Evolutionary conservation across 30 jellyfish, hydroid and myxozoan species (phyloP), one percentile per base, ranked within the genome.

Genomic region (Aurelia aurita complex sp. Pacific): DNA sequence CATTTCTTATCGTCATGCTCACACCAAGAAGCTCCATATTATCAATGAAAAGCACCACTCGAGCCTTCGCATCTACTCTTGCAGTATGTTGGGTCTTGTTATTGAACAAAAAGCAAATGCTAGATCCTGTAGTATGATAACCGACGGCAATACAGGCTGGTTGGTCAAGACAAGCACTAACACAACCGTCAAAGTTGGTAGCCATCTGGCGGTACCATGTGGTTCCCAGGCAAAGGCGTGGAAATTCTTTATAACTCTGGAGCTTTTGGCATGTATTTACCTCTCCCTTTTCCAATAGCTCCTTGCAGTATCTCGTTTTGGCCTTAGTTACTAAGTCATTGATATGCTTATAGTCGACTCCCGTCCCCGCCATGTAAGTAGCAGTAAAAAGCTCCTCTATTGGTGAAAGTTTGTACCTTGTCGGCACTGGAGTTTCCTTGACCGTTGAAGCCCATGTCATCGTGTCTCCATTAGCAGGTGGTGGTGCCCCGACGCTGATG

Each of bases 401-500:
- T n/a, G 77, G 64, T 5, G 74, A 80, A 86, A 87, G 50, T 50
- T 68, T 87, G 74, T 66, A 69, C 55, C 65, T 69, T 38, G 87
- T 82, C 14, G 96, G 96, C 38, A 87, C 96, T 1, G 96, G 96
- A 61, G 77, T 67, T 4, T 87, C 90, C 69, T 87, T 87, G 51
- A 87, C 96, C 8, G 87, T 79, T 9, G 96, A 87, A 12, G 96
- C 96, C 96, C 96, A 87, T 32, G 55, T 69, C 79, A 36, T 77
- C 55, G 96, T 78, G 55, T 79, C 79, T 17, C 96, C 96, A 53
- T 69, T 73, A 1, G 90, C 85, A 4, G 96, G 96, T 17, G 90
- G 96, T 43, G 96, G 96, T 69, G 96, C 96, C 5, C 96, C 96
- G 34, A 87, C 83, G 29, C 90, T 67, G 18, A 87, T 78, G 33